Conservation (phyloP, 2,113 vertebrate genomes). For the Caracal caracal region DNA sequence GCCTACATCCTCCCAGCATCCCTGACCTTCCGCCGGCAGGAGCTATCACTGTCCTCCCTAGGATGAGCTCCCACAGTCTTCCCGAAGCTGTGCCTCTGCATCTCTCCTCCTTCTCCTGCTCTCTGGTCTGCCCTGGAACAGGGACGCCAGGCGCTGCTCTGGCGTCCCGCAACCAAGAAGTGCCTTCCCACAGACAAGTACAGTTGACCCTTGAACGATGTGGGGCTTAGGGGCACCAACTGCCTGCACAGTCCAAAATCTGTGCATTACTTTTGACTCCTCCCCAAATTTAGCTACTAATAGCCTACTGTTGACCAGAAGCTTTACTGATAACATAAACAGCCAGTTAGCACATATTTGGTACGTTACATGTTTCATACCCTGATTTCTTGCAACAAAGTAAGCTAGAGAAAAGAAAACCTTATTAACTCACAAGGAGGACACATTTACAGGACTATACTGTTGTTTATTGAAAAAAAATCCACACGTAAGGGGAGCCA, state of each 20-base stretch:
- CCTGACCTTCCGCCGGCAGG: fast-evolving
- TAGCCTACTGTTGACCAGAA: background rate
- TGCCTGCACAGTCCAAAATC: background rate
- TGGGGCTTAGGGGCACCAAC: background rate
- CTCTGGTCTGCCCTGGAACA: background rate
- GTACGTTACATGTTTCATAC: background rate
- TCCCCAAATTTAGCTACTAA: background rate
- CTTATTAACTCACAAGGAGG: background rate
- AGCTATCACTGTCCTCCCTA: background rate
- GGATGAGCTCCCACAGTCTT: background rate
- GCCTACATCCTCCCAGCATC: background rate
- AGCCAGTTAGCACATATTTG: background rate
- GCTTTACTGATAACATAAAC: background rate
- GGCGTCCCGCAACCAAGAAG: background rate
- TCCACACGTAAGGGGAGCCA: background rate
- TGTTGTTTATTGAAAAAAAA: background rate
- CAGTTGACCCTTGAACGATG: background rate
- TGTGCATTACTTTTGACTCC: background rate
- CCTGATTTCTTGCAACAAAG: background rate
- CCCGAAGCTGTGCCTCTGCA: background rate
- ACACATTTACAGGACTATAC: background rate
- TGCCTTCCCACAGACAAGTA: background rate
- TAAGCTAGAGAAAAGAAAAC: background rate
- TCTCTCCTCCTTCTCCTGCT: background rate
- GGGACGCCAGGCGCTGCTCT: background rate